A percentile compares a stretch with the other conserved stretches of the same genome.
phyloP scores from a whole-genome alignment of 2,888 invertebrate genomes.

The Lasioglossum marginatum region DNA sequence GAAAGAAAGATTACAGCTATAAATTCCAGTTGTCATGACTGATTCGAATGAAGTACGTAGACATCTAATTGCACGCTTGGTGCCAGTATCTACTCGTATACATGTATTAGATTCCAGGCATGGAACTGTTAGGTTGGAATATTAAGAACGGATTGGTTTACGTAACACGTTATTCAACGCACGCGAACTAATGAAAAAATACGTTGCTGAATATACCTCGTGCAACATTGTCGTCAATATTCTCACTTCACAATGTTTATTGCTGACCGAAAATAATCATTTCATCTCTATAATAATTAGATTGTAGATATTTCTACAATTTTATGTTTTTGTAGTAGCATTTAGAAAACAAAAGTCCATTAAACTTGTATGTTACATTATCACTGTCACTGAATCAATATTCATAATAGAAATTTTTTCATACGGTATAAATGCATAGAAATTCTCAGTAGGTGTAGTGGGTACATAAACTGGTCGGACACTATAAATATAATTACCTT shows the following conservation, averaged over 20 bases:
- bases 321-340: not conserved
- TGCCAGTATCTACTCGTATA: conserved; percentile 21
- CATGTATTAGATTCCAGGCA: conserved; percentile 36
- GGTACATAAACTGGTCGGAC: too few species aligned
- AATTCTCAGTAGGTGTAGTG: too few species aligned
- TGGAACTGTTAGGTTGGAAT: conserved; percentile 28
- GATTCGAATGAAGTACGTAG: not conserved
- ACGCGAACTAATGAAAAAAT: conserved; percentile 42
- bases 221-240: conserved; percentile 5
- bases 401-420: not conserved
- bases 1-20: conserved; percentile 3
- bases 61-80: conserved; percentile 27
- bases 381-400: not conserved
- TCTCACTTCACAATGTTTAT: not conserved
- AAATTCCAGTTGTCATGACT: conserved; percentile 35
- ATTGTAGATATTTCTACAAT: not conserved
- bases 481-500: too few species aligned
- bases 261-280: not conserved
- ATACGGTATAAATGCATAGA: too few species aligned
- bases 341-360: not conserved
- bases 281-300: not conserved
- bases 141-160: conserved; percentile 55
- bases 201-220: not conserved
- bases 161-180: conserved; percentile 43
- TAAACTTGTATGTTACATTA: not conserved